Percentiles rank a stretch among this genome's conserved stretches.
Conservation (phyloP, 2,113 vertebrate genomes). For the Sminthopsis crassicaudata region DNA sequence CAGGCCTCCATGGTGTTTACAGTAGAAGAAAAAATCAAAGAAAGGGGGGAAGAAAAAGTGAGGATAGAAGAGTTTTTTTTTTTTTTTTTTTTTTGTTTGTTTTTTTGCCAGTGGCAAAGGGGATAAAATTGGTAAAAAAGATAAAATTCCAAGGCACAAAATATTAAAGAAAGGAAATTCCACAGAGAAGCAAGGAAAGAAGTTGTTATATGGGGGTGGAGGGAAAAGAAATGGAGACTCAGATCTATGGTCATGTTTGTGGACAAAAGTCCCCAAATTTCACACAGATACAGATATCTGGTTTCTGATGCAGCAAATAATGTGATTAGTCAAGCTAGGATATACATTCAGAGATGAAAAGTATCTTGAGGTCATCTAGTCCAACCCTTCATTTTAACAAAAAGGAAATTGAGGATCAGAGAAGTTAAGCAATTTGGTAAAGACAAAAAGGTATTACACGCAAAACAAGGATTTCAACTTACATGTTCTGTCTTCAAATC, state of each 20-base stretch:
- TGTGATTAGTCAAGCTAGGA: not conserved
- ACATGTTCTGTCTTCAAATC: not conserved
- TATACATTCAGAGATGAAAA: not conserved
- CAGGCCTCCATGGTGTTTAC: not conserved
- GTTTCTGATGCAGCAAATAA: slow-evolving; percentile 40
- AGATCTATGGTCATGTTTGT: not conserved
- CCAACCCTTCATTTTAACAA: not conserved
- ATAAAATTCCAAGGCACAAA: slow-evolving; percentile 62
- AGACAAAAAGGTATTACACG: not conserved
- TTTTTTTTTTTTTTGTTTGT: no score
- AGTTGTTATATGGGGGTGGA: slow-evolving; percentile 6
- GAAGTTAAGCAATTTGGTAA: not conserved
- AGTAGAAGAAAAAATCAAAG: not conserved
- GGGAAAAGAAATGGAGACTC: slow-evolving; percentile 36
- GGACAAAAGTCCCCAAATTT: slow-evolving; percentile 60
- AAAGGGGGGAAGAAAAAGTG: slow-evolving; percentile 55
- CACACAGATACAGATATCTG: not conserved
- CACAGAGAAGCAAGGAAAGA: slow-evolving; percentile 70
- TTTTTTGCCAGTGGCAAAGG: slow-evolving; percentile 48
- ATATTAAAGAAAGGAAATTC: slow-evolving; percentile 69
- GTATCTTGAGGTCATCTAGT: not conserved
- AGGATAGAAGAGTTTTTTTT: no score
- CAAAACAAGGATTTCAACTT: not conserved
- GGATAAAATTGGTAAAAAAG: slow-evolving; percentile 65
- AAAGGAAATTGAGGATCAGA: not conserved